Evolutionary conservation across 2,888 invertebrate species (phyloP).

Genomic region (Leuctra nigra): DNA sequence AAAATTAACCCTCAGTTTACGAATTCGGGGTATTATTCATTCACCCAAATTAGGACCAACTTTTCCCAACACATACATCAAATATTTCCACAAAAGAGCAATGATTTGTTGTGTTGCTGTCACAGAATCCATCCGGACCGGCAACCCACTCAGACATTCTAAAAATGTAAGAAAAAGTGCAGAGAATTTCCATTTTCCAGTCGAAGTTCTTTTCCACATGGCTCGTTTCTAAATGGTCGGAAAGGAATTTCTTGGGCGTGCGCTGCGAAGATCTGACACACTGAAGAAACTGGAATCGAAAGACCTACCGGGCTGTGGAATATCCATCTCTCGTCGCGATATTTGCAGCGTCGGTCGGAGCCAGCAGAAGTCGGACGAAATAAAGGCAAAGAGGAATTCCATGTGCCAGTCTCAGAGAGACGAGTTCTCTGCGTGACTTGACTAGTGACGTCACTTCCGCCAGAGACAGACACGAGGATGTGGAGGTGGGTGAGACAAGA

Average conservation of each 20-base stretch:
- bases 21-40: too few species aligned
- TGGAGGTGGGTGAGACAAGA: background rate
- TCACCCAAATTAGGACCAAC: too few species aligned
- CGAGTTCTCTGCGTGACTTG: background rate
- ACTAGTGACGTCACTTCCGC: conserved; percentile 3
- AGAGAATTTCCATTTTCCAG: conserved; percentile 16
- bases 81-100: too few species aligned
- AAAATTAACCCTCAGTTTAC: too few species aligned
- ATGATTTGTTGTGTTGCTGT: too few species aligned
- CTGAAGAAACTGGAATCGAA: background rate
- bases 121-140: too few species aligned
- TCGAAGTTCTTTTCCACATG: conserved; percentile 20
- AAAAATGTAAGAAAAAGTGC: background rate
- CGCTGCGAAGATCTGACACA: conserved; percentile 11
- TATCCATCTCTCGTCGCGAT: background rate
- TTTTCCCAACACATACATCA: too few species aligned
- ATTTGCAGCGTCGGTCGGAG: background rate
- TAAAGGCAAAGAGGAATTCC: conserved; percentile 10
- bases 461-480: background rate
- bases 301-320: background rate
- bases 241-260: conserved; percentile 23
- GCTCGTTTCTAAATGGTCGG: conserved; percentile 24
- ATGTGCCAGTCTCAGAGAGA: background rate
- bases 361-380: background rate
- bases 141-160: background rate